phyloP scores from a whole-genome alignment of 2,113 vertebrate species.

The Podarcis cretensis region DNA sequence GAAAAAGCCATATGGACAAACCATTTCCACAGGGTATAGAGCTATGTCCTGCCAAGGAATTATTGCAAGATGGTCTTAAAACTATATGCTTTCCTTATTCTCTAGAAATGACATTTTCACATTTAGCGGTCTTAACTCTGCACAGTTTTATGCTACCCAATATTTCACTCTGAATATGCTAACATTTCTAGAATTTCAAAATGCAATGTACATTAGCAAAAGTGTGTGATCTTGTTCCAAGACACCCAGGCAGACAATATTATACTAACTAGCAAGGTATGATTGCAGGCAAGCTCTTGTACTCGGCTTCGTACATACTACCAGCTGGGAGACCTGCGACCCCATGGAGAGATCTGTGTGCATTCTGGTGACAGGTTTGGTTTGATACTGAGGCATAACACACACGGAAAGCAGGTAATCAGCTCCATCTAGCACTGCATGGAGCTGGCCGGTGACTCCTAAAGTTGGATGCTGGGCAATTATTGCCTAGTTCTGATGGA shows the following conservation, averaged over 20 bases:
- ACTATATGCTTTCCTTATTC: background rate
- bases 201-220: background rate
- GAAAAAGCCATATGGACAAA: background rate
- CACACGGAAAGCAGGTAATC: background rate
- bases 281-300: background rate
- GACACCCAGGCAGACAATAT: background rate
- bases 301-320: background rate
- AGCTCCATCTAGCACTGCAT: background rate
- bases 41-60: conserved; percentile 7
- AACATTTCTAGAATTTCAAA: conserved; percentile 1
- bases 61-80: conserved; percentile 9
- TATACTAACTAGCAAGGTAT: background rate
- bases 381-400: background rate
- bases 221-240: background rate
- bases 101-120: background rate
- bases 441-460: too few species aligned
- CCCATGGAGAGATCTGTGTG: background rate
- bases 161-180: background rate
- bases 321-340: background rate
- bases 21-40: background rate
- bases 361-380: background rate
- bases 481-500: too few species aligned
- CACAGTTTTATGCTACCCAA: background rate
- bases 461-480: too few species aligned
- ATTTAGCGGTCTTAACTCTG: background rate